Conservation (phyloP, 2,888 invertebrate species). For the Drosophila mercatorum region DNA sequence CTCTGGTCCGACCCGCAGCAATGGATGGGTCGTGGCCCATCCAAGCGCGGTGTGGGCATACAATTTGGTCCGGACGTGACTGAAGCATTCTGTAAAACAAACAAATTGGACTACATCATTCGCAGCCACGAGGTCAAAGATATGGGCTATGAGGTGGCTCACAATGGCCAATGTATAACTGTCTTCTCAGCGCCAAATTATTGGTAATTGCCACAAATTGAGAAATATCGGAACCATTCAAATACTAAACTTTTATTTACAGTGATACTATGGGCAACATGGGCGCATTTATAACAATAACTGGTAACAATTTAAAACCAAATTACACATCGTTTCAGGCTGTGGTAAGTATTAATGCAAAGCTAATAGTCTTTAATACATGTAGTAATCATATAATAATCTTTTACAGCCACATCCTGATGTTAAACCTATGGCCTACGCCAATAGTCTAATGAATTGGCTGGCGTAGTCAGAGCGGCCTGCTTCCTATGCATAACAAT, state of each 20-base stretch:
- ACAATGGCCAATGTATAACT: constrained; percentile 98
- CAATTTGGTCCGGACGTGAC: constrained; percentile 99
- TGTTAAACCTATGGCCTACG: constrained; percentile 99
- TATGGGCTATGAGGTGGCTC: constrained; percentile 97
- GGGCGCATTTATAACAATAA: constrained; percentile 98
- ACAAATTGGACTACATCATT: constrained; percentile 96
- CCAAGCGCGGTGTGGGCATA: constrained; percentile 98
- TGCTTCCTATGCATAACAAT: constrained; percentile 50
- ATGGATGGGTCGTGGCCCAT: constrained; percentile 93
- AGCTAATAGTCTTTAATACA: not conserved
- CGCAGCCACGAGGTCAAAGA: constrained; percentile 99
- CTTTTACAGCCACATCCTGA: constrained; percentile 94
- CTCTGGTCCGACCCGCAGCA: constrained; percentile 99
- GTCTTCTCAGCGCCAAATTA: constrained; percentile 99
- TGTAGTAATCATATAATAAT: constrained; percentile 33
- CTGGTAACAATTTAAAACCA: constrained; percentile 95
- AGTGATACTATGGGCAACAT: constrained; percentile 99
- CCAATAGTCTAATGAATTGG: constrained; percentile 92
- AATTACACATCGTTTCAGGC: constrained; percentile 96
- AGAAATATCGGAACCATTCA: not conserved
- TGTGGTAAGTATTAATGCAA: constrained; percentile 89
- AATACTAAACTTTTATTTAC: constrained; percentile 75
- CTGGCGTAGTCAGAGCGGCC: constrained; percentile 79
- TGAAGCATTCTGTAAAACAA: constrained; percentile 91
- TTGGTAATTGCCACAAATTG: constrained; percentile 88